These are phyloP conservation scores for Zaprionus africanus DNA, from an alignment of 1,140 invertebrate genomes.

Conservation along the genomic window DNA sequence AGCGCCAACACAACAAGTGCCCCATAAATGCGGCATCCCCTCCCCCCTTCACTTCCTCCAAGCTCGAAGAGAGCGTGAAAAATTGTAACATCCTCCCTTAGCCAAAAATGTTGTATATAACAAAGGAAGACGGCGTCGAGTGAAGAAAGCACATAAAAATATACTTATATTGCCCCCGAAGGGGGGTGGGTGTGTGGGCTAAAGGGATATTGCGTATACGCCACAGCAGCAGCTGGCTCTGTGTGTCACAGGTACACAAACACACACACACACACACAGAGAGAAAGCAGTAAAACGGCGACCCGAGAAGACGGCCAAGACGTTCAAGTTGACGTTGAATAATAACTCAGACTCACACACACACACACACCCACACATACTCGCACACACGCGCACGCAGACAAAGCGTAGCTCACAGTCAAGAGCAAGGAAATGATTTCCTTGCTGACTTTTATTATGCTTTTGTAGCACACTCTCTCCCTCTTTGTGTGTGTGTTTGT, in stretches of 20 bases:
- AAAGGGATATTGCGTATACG: constrained; percentile 67
- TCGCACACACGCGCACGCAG: constrained; percentile 12
- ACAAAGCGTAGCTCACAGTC: constrained; percentile 23
- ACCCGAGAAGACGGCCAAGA: constrained; percentile 52
- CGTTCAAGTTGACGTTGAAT: constrained; percentile 74
- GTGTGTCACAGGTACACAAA: constrained; percentile 53
- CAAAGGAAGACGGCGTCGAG: constrained; percentile 18
- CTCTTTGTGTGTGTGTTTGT: constrained; percentile 16
- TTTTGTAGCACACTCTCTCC: constrained; percentile 24
- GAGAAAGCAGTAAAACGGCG: constrained; percentile 22
- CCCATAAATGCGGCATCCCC: constrained; percentile 55
- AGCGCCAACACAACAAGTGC: constrained; percentile 71
- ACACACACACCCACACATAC: constrained; percentile 24
- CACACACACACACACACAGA: constrained; percentile 31
- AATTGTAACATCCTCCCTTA: constrained; percentile 34
- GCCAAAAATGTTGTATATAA: constrained; percentile 24
- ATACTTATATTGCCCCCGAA: constrained; percentile 47
- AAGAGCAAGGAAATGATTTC: constrained; percentile 77
- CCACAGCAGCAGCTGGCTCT: constrained; percentile 44
- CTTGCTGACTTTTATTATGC: constrained; percentile 75
- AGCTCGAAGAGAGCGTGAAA: constrained; percentile 43
- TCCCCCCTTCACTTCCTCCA: not conserved
- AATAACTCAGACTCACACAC: constrained; percentile 62
- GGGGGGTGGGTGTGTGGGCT: not conserved
- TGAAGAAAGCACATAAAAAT: constrained; percentile 59